Evolutionary conservation across 2,888 invertebrate genomes (phyloP), one percentile per base, ranked within the genome.

Genomic region (Neria commutata): DNA sequence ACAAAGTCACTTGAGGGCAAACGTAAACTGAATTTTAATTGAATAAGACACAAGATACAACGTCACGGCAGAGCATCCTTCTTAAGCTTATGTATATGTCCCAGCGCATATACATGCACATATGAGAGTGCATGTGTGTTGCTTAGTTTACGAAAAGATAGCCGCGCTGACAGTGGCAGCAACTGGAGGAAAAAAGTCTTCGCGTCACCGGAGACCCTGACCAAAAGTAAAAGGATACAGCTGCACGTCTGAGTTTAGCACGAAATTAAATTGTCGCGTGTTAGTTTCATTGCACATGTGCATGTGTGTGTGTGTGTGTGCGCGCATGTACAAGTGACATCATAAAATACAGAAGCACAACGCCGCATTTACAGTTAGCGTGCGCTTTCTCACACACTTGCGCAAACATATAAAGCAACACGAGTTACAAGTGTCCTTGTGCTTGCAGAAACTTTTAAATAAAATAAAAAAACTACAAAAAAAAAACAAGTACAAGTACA

Each of bases 21-120:
- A 64, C 64, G 62, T 60, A 48, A 62, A 67, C 69, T 58, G 69
- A 67, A 63, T 68, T 58, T 63, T 60, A 64, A 67, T 62, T 63
- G 61, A 58, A 60, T 62, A 58, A 53, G 62, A 60, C 56, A 56
- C 46, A 52, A 59, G 62, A 62, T 61, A 61, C 51, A n/a, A n/a
- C n/a, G n/a, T n/a, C n/a, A n/a, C n/a, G n/a, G n/a, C n/a, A n/a
- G 16, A 42, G 42, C n/a, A n/a, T 6, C 8, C 16, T n/a, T n/a
- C n/a, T 10, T 42, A 42, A 10, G n/a, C 16, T 6, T 16, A 42
- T 42, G 42, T 16, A 42, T n/a, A 42, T 17, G n/a, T n/a, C 8
- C 5, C n/a, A 6, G 48, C 48, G 25, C 8, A 48, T 25, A 48
- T 17, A 46, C 26, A 48, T 16, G 25, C 48, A 48, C 21, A 6